Conservation (phyloP, 64 coral and sea anemone genomes). For the Montipora cactus region DNA sequence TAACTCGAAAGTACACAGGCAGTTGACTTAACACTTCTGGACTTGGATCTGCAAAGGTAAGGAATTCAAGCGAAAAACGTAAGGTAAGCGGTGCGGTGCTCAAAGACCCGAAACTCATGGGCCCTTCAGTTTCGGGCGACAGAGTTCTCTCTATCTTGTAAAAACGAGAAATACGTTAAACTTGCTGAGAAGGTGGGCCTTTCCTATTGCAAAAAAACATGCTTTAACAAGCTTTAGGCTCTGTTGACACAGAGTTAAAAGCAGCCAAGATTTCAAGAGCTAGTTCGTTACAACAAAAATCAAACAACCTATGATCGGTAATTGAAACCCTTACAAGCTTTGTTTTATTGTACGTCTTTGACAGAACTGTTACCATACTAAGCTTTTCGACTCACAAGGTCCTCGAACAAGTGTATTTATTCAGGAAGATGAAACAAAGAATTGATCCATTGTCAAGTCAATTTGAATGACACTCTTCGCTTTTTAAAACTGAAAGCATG, state of each 20-base stretch:
- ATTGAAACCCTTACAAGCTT: slow-evolving; percentile 46
- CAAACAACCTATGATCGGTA: slow-evolving; percentile 35
- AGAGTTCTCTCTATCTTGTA: no score
- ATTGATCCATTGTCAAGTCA: slow-evolving; percentile 1
- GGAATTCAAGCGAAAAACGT: not conserved
- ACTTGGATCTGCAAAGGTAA: slow-evolving; percentile 49
- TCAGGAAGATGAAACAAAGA: slow-evolving; percentile 25
- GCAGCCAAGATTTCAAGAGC: slow-evolving; percentile 39
- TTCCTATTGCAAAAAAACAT: no score
- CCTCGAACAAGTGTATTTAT: slow-evolving; percentile 41
- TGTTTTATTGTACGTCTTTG: slow-evolving; percentile 7
- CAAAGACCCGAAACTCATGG: no score
- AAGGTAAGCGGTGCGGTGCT: no score
- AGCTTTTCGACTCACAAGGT: slow-evolving; percentile 9
- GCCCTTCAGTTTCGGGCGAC: no score
- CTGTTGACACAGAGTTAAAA: slow-evolving; percentile 49
- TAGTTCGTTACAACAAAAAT: slow-evolving; percentile 39
- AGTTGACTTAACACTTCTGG: slow-evolving; percentile 73
- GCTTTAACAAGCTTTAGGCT: no score
- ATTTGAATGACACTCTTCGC: slow-evolving; percentile 10
- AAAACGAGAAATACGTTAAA: no score
- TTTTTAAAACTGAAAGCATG: slow-evolving; percentile 28
- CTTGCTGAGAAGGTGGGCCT: no score
- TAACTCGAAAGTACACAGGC: slow-evolving; percentile 75
- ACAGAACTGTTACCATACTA: slow-evolving; percentile 6